These are phyloP conservation scores for Rana temporaria DNA, from an alignment of 2,113 vertebrate species.

Conservation along the genomic window DNA sequence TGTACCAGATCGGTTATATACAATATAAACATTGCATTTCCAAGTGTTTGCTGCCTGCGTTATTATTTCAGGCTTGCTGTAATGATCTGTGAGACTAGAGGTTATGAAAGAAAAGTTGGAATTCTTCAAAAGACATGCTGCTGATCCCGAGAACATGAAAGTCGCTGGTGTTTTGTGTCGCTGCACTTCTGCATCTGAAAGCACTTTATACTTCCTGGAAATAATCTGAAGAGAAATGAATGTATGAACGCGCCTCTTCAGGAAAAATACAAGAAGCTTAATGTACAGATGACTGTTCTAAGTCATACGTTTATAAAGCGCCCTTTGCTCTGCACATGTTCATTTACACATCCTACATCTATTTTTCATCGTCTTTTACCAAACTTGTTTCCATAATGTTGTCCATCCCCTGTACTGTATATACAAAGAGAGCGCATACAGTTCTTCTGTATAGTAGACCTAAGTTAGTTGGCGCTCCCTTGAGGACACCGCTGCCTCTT, in stretches of 20 bases:
- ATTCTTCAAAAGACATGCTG: background rate
- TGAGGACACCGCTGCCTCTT: too few species aligned
- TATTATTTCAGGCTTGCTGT: background rate
- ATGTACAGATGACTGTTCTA: too few species aligned
- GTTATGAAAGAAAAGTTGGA: background rate
- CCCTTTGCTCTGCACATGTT: too few species aligned
- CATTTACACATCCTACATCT: too few species aligned
- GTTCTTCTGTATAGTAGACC: too few species aligned
- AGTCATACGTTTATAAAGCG: too few species aligned
- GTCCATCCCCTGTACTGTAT: too few species aligned
- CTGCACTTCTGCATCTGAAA: background rate
- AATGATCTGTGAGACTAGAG: background rate
- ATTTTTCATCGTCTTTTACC: too few species aligned
- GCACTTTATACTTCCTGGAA: conserved; percentile 2
- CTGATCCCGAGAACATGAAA: background rate
- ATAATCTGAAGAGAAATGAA: background rate
- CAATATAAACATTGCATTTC: background rate
- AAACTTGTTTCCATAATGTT: too few species aligned
- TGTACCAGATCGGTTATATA: background rate
- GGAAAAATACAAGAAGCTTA: background rate
- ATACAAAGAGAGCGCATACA: too few species aligned
- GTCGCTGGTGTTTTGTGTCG: background rate
- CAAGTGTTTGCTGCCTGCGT: conserved; percentile 4
- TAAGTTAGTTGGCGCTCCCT: too few species aligned
- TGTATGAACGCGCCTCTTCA: background rate